Conservation (phyloP, 1,140 invertebrate species). For the Episyrphus balteatus region DNA sequence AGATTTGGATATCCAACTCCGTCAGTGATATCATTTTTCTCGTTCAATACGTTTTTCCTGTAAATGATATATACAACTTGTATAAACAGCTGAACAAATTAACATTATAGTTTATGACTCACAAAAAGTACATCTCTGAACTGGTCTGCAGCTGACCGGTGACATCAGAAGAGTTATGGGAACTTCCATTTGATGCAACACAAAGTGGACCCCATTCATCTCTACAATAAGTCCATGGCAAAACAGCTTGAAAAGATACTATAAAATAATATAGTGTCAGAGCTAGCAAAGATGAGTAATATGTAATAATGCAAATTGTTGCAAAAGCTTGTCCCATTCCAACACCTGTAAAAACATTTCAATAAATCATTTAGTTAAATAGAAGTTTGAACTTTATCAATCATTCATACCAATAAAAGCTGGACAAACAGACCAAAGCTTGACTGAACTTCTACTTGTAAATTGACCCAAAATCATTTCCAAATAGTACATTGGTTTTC, state of each 20-base stretch:
- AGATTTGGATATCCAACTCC: conserved; percentile 53
- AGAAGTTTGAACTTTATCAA: too few relatives aligned
- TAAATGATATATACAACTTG: conserved; percentile 6
- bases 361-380: neutral
- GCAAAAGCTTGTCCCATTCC: conserved; percentile 57
- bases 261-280: conserved; percentile 52
- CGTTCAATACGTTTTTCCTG: conserved; percentile 45
- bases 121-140: conserved; percentile 44
- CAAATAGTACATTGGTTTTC: conserved; percentile 71
- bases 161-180: neutral
- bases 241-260: conserved; percentile 44
- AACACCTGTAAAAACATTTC: conserved; percentile 41
- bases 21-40: conserved; percentile 44
- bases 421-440: conserved; percentile 42
- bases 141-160: conserved; percentile 24
- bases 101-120: conserved; percentile 12
- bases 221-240: conserved; percentile 56
- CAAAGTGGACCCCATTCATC: conserved; percentile 44
- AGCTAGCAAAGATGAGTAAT: conserved; percentile 55
- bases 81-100: too few relatives aligned
- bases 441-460: conserved; percentile 52
- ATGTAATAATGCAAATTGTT: conserved; percentile 53
- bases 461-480: conserved; percentile 68
- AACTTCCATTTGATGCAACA: conserved; percentile 3
- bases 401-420: conserved; percentile 40